Conservation (phyloP, 2,113 vertebrate genomes). For the Varanus komodoensis region DNA sequence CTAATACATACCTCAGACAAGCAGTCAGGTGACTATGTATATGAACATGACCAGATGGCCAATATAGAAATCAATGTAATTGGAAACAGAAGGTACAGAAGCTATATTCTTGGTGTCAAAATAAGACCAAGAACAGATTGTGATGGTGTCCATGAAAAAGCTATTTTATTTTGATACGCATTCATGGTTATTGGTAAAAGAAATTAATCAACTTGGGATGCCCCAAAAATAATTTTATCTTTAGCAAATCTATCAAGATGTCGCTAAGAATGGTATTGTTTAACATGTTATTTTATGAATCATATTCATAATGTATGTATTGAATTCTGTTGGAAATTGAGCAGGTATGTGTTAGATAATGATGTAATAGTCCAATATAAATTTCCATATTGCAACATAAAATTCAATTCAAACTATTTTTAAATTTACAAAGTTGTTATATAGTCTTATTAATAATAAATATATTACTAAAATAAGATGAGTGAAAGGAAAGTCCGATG, state of each 20-base stretch:
- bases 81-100: no score
- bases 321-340: neutral
- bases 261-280: neutral
- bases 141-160: no score
- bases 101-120: no score
- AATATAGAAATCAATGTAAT: no score
- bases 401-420: neutral
- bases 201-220: neutral
- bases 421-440: constrained; percentile 29
- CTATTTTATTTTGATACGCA: no score
- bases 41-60: no score
- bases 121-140: no score
- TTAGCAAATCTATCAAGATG: neutral
- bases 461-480: constrained; percentile 2
- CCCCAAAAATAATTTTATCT: neutral
- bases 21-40: no score
- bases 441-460: neutral
- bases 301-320: no score
- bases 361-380: neutral
- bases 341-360: neutral
- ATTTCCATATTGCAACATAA: neutral
- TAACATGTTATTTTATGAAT: neutral
- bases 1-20: no score
- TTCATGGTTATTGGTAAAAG: neutral
- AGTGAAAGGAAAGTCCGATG: no score